Evolutionary conservation across 1,140 invertebrate species (phyloP).

Genomic region (Patella vulgata): DNA sequence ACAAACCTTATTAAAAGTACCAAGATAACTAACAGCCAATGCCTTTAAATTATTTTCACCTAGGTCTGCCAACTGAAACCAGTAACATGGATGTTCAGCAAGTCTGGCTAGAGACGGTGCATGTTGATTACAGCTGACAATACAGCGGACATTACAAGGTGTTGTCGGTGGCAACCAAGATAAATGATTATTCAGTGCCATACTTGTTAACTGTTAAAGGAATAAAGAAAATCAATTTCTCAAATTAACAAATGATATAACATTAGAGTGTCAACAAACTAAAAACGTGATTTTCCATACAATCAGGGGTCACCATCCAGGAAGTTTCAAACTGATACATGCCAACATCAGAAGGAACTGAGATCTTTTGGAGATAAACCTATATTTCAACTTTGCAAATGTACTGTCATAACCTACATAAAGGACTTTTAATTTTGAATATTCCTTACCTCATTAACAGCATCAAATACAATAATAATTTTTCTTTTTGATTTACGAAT

Average conservation of each 20-base stretch:
- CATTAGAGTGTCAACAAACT: too few species aligned
- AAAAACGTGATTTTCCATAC: too few species aligned
- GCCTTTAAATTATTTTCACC: conserved; percentile 25
- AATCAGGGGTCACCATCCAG: too few species aligned
- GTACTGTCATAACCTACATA: too few species aligned
- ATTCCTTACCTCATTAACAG: conserved; percentile 52
- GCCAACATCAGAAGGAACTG: too few species aligned
- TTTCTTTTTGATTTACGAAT: conserved; percentile 21
- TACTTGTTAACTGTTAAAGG: conserved; percentile 35
- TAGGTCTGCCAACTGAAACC: conserved; percentile 32
- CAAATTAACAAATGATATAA: too few species aligned
- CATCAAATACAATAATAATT: conserved; percentile 42
- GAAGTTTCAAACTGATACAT: too few species aligned
- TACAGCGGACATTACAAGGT: conserved; percentile 44
- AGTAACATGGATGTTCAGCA: conserved; percentile 36
- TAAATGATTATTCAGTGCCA: conserved; percentile 33
- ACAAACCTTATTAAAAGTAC: conserved; percentile 51
- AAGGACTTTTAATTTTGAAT: too few species aligned
- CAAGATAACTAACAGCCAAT: conserved; percentile 39
- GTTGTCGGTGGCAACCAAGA: conserved; percentile 53
- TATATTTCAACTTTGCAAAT: too few species aligned
- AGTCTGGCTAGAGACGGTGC: conserved; percentile 41
- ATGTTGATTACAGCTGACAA: conserved; percentile 50
- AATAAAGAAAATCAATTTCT: neutral
- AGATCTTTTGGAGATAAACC: too few species aligned